A percentile compares a stretch with the other conserved stretches of the same genome.
phyloP scores from a whole-genome alignment of 2,888 invertebrate genomes.

The Sisyra nigra region DNA sequence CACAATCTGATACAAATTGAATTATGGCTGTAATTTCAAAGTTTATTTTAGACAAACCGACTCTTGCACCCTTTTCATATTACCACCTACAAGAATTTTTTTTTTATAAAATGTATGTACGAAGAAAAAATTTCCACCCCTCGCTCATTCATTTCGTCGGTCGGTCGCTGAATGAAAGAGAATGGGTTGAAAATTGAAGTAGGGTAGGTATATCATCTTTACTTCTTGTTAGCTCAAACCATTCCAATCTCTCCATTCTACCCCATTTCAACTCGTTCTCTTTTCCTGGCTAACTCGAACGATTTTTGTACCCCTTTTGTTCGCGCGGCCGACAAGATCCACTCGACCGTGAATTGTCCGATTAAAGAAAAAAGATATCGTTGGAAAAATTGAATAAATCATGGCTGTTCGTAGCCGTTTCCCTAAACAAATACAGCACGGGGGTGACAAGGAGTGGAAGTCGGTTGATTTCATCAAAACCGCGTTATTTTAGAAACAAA shows the following conservation, averaged over 20 bases:
- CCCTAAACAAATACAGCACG: background rate
- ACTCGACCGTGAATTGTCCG: conserved; percentile 5
- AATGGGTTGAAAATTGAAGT: background rate
- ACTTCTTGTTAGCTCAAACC: background rate
- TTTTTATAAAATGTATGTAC: background rate
- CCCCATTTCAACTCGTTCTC: too few relatives aligned
- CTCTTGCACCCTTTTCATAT: background rate
- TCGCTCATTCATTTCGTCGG: background rate
- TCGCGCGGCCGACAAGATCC: background rate
- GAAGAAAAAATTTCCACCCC: background rate
- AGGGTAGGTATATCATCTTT: background rate
- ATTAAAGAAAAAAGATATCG: conserved; percentile 11
- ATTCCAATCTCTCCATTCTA: background rate
- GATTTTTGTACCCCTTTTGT: too few relatives aligned
- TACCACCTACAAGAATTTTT: too few relatives aligned
- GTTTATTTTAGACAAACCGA: conserved; percentile 21
- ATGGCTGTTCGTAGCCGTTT: conserved; percentile 6
- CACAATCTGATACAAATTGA: conserved; percentile 30
- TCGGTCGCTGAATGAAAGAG: background rate
- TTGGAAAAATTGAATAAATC: conserved; percentile 13
- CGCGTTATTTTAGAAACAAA: background rate
- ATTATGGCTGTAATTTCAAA: conserved; percentile 28
- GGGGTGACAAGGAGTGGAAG: background rate
- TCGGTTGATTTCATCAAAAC: background rate
- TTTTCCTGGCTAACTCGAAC: too few relatives aligned